Conservation (phyloP, 2,888 invertebrate species). For the Drosophila acutilabella region DNA sequence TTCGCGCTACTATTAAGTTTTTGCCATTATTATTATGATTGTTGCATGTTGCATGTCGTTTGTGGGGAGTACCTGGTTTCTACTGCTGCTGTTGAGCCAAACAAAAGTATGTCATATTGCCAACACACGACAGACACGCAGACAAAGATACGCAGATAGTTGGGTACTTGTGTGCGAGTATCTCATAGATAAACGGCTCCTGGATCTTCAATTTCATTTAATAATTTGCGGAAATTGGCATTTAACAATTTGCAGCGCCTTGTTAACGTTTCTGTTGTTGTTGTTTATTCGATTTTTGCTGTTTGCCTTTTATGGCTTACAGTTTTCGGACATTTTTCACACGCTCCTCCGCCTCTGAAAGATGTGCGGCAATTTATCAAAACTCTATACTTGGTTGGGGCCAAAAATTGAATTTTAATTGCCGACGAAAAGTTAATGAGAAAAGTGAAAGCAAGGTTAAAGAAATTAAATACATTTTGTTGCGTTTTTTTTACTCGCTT, state of each 20-base stretch:
- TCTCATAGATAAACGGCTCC: conserved; percentile 61
- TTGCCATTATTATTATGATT: conserved; percentile 78
- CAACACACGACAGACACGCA: conserved; percentile 70
- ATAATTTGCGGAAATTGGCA: conserved; percentile 81
- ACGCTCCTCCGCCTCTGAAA: conserved; percentile 68
- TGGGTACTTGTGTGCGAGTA: conserved; percentile 27
- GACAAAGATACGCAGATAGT: conserved; percentile 42
- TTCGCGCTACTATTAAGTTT: conserved; percentile 77
- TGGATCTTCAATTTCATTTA: conserved; percentile 79
- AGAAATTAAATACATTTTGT: conserved; percentile 73
- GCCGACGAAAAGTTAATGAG: conserved; percentile 79
- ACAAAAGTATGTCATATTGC: conserved; percentile 78
- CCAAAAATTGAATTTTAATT: conserved; percentile 79
- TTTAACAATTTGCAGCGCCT: conserved; percentile 74
- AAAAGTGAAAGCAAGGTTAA: conserved; percentile 82
- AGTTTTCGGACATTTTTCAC: conserved; percentile 64
- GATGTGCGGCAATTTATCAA: conserved; percentile 71
- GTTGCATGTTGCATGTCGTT: conserved; percentile 48
- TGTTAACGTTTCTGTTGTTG: conserved; percentile 65
- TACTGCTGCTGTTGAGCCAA: conserved; percentile 41
- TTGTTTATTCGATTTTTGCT: conserved; percentile 17
- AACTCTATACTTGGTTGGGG: conserved; percentile 39
- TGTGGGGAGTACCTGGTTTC: conserved; percentile 2
- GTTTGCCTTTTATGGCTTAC: conserved; percentile 18
- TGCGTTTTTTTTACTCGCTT: conserved; percentile 15